These are phyloP conservation scores for Malurus cyaneus DNA, from an alignment of 2,113 vertebrate species.

Conservation along the genomic window DNA sequence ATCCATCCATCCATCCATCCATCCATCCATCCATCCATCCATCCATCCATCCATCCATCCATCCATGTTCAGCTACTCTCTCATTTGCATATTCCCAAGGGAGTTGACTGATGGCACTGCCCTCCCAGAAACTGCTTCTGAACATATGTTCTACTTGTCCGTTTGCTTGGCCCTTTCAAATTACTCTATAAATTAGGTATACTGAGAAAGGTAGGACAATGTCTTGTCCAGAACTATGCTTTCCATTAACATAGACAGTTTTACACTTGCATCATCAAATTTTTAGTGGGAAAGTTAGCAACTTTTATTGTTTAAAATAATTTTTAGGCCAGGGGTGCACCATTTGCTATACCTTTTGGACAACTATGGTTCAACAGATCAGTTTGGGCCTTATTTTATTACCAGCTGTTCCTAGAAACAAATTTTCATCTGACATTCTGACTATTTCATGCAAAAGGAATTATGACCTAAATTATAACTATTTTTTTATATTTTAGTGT, in stretches of 20 bases:
- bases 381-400: neutral
- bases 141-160: no score
- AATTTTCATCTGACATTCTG: neutral
- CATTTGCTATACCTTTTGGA: neutral
- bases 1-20: neutral
- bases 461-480: neutral
- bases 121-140: neutral
- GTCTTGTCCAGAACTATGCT: neutral
- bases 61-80: neutral
- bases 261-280: neutral
- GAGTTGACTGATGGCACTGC: neutral
- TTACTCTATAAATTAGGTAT: neutral
- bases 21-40: neutral
- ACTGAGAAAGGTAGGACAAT: neutral
- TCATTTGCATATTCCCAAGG: neutral
- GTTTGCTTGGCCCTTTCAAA: neutral
- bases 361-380: neutral
- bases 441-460: neutral
- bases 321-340: neutral
- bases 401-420: neutral
- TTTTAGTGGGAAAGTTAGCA: neutral
- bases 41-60: neutral
- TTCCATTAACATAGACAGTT: neutral
- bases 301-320: neutral
- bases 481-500: neutral